Base-by-base conservation (phyloP, 2,888 invertebrate species). In the Dastarcus helophoroides region DNA sequence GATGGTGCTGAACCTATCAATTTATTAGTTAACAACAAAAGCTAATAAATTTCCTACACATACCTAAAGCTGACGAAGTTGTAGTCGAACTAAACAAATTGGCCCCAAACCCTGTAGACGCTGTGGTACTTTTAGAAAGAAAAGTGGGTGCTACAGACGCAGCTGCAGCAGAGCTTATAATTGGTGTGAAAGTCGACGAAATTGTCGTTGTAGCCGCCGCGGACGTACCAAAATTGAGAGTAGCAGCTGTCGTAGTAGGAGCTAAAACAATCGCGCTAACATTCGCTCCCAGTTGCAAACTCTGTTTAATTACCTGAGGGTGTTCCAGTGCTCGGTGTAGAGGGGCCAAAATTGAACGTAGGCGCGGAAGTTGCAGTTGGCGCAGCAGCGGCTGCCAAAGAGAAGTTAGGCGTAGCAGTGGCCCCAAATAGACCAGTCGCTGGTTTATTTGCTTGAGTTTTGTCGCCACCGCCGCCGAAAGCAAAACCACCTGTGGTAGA, bases 401-500 rank as follows among this genome's bases (percentile, higher is more conserved):
- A 25, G 26, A 33, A 33, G 15, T 17, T 26, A 14, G 22, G 29
- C 3, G 32, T 26, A 13, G 33, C 8, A 28, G 17, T 10, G 14
- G 33, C 14, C 4, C 33, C 33, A 22, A 33, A 33, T n/a, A 26
- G 11, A n/a, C 19, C 19, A 17, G 19, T 17, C 2, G 33, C 4
- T 2, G 29, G 26, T 30, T 33, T 33, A 2, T 27, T 11, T 22
- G 26, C 12, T 26, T 17, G 29, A 3, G 35, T 27, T 31, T 35
- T 35, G 23, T 35, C 35, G 17, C 35, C 35, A 17, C 31, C 12
- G n/a, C 27, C 35, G 3, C 35, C 35, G 21, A 30, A 35, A 6
- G 31, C 16, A 24, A 35, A 35, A 14, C 35, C 35, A 13, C 26
- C 27, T 17, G 27, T 24, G 26, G 12, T 11, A 30, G n/a, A 14